Evolutionary conservation across 2,888 invertebrate genomes (phyloP), one percentile per base, ranked within the genome.

Genomic region (Rhagophthalmus giganteus): DNA sequence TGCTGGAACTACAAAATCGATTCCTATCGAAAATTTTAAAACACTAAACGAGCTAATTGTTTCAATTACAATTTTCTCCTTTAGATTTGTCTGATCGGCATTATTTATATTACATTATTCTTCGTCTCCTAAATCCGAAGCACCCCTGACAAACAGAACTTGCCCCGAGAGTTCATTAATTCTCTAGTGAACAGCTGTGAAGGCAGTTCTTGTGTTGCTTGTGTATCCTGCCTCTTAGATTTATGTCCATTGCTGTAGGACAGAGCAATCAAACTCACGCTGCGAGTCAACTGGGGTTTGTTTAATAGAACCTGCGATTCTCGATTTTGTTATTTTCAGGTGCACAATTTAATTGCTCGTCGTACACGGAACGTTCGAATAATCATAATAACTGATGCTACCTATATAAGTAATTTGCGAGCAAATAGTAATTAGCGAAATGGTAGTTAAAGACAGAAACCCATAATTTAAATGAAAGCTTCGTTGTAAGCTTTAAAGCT

Each of bases 81-180:
- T 63, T 60, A 55, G 61, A 64, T 62, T 62, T 60, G 61, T 62
- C 58, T 54, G 57, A 62, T 64, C 61, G 56, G 57, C 42, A 61
- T 61, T 63, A 63, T 65, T 67, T 65, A 63, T 65, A 62, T 59
- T 61, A 60, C 60, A 63, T 65, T 63, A 63, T 61, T 62, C 61
- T 60, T 54, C 55, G 60, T 60, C 60, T 57, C 46, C 53, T 33
- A 42, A 53, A 55, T 59, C 54, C 52, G 44, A 49, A 60, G 58
- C 58, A 59, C 58, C 50, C 50, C 58, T 61, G 62, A 64, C 61
- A 59, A 64, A 66, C 62, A 60, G 58, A 54, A 48, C 45, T 44
- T 39, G 26, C 44, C 31, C 49, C 35, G 44, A 35, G 39, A 54
- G 54, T 54, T 52, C 60, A 60, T 60, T 60, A 60, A 60, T 60